Evolutionary conservation across 2,113 vertebrate genomes (phyloP), one percentile per base, ranked within the genome.

Genomic region (Heterocephalus glaber): DNA sequence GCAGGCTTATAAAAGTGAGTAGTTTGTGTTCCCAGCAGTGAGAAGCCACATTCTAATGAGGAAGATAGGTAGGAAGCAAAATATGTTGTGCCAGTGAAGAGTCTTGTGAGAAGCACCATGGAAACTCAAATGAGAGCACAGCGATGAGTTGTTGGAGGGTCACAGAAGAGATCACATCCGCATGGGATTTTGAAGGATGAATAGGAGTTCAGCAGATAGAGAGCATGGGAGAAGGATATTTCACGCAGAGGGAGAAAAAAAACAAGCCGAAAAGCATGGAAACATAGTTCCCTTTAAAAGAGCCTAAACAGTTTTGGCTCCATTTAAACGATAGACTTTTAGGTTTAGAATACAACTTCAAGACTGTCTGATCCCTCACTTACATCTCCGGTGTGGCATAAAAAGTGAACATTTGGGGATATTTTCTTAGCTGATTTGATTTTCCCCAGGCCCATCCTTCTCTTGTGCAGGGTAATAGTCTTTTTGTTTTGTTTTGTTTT

Each of bases 11-110:
- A 94, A 80, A 41, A 44, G 63, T 54, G 10, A 92, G 28, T 47
- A 22, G 30, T 81, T 17, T 82, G 56, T 92, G 74, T 89, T 9
- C 24, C 9, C 28, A 86, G 13, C 58, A 49, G 44, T 89, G 77
- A 94, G 82, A 96, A 92, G 44, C 56, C 81, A 47, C 7, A 16
- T 83, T 79, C 33, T 89, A 79, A 30, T n/a, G 74, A 80, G 47
- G n/a, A 86, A 88, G 56, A 56, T 0, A 38, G 14, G 17, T 14
- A 76, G 33, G 52, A 87, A 9, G 38, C 63, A 81, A 77, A 86
- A 90, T 60, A 30, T 41, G 66, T 8, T 6, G 5, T 17, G n/a
- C 3, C 60, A 70, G 17, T 76, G 24, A 72, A 77, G 26, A 86
- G 54, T 70, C 63, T 60, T 20, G 17, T 5, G 35, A 70, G 41